phyloP scores from a whole-genome alignment of 2,888 invertebrate species.

The Diarsia dahlii region DNA sequence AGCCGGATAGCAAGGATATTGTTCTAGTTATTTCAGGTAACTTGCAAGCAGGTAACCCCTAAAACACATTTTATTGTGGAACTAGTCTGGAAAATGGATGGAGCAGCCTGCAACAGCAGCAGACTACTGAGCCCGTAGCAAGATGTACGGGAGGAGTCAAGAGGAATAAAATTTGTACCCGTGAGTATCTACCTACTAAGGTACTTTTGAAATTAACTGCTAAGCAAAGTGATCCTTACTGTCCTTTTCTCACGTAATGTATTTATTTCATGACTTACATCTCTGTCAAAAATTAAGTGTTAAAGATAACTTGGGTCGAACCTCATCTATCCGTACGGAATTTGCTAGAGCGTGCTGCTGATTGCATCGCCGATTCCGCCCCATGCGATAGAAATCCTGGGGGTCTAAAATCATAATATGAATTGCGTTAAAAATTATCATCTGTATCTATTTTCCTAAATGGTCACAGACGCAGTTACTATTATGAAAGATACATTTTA shows the following conservation, averaged over 20 bases:
- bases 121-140: neutral
- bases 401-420: too few relatives aligned
- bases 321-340: neutral
- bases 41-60: too few relatives aligned
- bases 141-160: too few relatives aligned
- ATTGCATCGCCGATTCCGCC: neutral
- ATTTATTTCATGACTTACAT: neutral
- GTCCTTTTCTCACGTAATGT: neutral
- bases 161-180: neutral
- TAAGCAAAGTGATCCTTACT: neutral
- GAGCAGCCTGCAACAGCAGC: neutral
- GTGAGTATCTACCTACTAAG: neutral
- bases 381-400: neutral
- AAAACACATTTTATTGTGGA: neutral
- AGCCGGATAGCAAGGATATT: constrained; percentile 19
- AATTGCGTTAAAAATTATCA: too few relatives aligned
- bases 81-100: neutral
- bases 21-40: neutral
- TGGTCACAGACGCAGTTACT: too few relatives aligned
- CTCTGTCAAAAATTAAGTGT: neutral
- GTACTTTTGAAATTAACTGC: neutral
- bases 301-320: neutral
- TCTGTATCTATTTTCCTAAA: too few relatives aligned
- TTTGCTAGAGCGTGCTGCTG: neutral
- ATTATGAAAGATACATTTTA: too few relatives aligned